Evolutionary conservation across 2,888 invertebrate species (phyloP).

Genomic region (Coleophora flavipennella): DNA sequence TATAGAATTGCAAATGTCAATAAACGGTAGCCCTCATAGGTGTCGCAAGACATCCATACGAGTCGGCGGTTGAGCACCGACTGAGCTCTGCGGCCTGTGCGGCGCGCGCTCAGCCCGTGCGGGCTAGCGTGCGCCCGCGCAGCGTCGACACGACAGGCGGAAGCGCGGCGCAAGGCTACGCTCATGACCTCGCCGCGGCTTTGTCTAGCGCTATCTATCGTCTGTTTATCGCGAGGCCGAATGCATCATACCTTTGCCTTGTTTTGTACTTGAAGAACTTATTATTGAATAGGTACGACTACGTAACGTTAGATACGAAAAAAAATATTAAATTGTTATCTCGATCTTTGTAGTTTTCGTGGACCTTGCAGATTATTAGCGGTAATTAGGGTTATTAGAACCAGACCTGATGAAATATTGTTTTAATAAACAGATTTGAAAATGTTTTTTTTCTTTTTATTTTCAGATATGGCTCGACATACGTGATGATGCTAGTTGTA

Average conservation of each 20-base stretch:
- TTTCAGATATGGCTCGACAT: conserved; percentile 54
- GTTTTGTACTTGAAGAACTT: conserved; percentile 27
- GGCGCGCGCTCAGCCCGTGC: conserved; percentile 25
- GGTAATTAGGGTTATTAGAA: conserved; percentile 23
- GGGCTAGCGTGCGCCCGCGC: conserved; percentile 27
- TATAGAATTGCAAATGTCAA: too few relatives aligned
- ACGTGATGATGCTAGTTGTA: conserved; percentile 42
- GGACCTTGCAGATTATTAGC: conserved; percentile 43
- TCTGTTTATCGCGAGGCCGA: conserved; percentile 68
- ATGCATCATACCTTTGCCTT: conserved; percentile 64
- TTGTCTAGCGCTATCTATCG: conserved; percentile 70
- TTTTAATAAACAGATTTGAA: conserved; percentile 17
- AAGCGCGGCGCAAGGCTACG: conserved; percentile 69
- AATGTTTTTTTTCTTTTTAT: conserved; percentile 7
- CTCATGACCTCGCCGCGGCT: conserved; percentile 71
- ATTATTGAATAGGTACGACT: too few relatives aligned
- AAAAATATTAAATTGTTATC: too few relatives aligned
- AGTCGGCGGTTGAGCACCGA: conserved; percentile 32
- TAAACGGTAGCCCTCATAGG: conserved; percentile 3
- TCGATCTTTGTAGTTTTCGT: conserved; percentile 6
- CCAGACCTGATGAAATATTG: too few relatives aligned
- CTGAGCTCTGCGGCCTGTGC: conserved; percentile 22
- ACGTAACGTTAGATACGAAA: too few relatives aligned
- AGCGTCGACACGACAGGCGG: conserved; percentile 46
- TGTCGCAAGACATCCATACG: conserved; percentile 24